Conservation (phyloP, 2,113 vertebrate species). For the Tetraodon nigroviridis region DNA sequence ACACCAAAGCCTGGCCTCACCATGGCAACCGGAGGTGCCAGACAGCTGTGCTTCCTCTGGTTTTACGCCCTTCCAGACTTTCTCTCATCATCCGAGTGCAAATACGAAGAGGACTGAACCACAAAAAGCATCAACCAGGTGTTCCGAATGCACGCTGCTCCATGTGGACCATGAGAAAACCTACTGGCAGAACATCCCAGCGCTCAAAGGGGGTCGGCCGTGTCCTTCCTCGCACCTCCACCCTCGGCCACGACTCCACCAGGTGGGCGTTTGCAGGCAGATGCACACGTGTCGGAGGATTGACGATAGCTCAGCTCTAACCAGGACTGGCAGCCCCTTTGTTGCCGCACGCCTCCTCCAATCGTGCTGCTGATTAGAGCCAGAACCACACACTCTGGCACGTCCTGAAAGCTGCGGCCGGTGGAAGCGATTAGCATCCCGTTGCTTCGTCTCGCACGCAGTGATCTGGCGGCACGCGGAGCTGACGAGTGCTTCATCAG, state of each 20-base stretch:
- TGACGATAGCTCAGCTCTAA: conserved; percentile 39
- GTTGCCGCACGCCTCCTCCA: conserved; percentile 68
- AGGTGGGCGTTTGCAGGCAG: conserved; percentile 3
- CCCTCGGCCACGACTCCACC: conserved; percentile 60
- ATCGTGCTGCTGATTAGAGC: conserved; percentile 55
- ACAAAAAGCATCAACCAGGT: no score
- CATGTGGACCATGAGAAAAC: no score
- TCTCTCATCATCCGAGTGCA: no score
- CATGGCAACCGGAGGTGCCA: no score
- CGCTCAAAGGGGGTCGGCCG: conserved; percentile 4
- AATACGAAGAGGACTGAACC: no score
- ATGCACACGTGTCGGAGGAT: conserved; percentile 18
- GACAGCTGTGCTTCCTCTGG: no score
- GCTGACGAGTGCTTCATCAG: conserved; percentile 33
- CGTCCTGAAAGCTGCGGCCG: conserved; percentile 37
- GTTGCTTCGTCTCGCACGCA: conserved; percentile 41
- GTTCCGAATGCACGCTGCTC: no score
- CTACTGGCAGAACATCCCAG: not conserved
- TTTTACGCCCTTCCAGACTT: no score
- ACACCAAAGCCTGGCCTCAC: no score
- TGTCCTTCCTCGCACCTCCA: conserved; percentile 24
- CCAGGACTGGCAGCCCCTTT: conserved; percentile 60
- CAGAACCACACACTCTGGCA: conserved; percentile 45
- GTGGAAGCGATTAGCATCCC: conserved; percentile 61
- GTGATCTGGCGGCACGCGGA: conserved; percentile 43